Percentiles rank a stretch among this genome's conserved stretches.
Evolutionary conservation across 2,797 vertebrate species (phyloP).

Genomic region (Coilia nasus): DNA sequence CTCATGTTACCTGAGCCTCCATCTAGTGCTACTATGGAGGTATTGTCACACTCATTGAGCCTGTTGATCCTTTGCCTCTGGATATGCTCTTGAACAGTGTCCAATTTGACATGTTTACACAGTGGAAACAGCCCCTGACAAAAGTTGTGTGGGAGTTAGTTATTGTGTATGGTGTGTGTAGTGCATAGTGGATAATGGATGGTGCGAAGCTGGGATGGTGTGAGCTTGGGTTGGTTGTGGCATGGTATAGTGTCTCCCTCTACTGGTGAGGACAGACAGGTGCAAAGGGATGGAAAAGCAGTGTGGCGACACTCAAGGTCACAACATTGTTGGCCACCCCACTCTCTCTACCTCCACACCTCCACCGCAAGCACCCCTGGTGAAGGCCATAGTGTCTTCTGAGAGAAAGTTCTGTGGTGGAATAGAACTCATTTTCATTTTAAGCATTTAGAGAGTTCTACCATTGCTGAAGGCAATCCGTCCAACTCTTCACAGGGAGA

Average conservation of each 20-base stretch:
- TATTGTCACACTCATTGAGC: neutral
- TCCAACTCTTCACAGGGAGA: neutral
- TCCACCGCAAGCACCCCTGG: too few relatives aligned
- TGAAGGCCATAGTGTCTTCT: too few relatives aligned
- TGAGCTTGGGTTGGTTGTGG: neutral
- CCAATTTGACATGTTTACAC: neutral
- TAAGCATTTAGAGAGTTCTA: neutral
- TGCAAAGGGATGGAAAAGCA: neutral
- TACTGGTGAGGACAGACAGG: neutral
- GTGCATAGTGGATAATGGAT: neutral
- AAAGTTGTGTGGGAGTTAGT: neutral
- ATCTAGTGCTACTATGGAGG: neutral
- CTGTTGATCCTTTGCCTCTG: neutral
- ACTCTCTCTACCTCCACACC: too few relatives aligned
- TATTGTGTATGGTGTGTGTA: neutral
- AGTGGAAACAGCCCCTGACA: neutral
- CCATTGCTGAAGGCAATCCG: neutral
- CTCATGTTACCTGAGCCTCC: neutral
- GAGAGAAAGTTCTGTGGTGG: too few relatives aligned
- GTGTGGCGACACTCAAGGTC: neutral
- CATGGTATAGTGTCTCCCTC: neutral
- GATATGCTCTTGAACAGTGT: neutral
- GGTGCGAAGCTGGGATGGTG: neutral
- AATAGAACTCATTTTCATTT: too few relatives aligned
- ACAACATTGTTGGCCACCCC: too few relatives aligned